Base-by-base conservation (phyloP, 2,888 invertebrate genomes). In the Calameuta idolon region DNA sequence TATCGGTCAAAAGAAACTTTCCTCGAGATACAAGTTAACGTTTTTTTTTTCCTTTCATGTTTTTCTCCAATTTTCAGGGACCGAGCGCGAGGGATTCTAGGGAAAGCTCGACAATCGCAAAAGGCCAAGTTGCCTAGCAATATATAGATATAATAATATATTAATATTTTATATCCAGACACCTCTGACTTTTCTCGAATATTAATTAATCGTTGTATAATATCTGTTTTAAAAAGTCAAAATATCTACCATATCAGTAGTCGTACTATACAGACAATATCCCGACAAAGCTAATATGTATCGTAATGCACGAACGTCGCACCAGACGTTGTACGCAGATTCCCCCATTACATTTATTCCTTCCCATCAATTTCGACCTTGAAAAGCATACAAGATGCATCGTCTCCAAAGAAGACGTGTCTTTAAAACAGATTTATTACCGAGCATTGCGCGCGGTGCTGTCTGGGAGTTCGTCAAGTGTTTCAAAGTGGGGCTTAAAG, bases 131-230 rank as follows among this genome's bases (percentile, higher is more conserved):
- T 75, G 73, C 75, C 76, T 79, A 80, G 77, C 77, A 79, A 76
- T 81, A 80, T 81, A 80, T 80, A 75, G 77, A 81, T 83, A 81
- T 84, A 71, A 79, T 79, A 80, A 81, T 81, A 81, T 81, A 80
- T 79, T 85, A 84, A 84, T 83, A 83, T 83, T 81, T 84, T 79
- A 82, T 83, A 87, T 84, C 84, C 85, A 86, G 85, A 90, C 84
- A 83, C 81, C 81, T 83, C 83, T 84, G 83, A 83, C 82, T 85
- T 84, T 83, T 83, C 79, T 82, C 81, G 81, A 75, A 79, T 85
- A 83, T 81, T 83, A 84, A 76, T 81, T 78, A 68, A 68, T 78
- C 68, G 34, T 40, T 80, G 80, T 69, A 73, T 81, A 84, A 81
- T 81, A 81, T 78, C 73, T 79, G 78, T 82, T 83, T 71, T 77